A percentile compares a stretch with the other conserved stretches of the same genome.
phyloP scores from a whole-genome alignment of 2,113 vertebrate genomes.

The Brachypteracias leptosomus region DNA sequence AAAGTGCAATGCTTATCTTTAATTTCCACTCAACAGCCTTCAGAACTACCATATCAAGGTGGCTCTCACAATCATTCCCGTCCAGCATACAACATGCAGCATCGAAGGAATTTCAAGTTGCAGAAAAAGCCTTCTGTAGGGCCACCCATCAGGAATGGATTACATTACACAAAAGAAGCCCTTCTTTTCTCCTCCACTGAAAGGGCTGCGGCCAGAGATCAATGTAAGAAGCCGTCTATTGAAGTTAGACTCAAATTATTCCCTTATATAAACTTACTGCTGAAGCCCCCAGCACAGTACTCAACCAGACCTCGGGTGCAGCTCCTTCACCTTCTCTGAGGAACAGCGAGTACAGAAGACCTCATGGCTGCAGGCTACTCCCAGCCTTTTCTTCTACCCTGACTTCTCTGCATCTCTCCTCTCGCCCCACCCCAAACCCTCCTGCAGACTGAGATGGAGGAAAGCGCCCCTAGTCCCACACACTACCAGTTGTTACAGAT shows the following conservation, averaged over 20 bases:
- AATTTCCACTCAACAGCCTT: slow-evolving; percentile 14
- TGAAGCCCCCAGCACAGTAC: not conserved
- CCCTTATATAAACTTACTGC: not conserved
- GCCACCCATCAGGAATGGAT: slow-evolving; percentile 40
- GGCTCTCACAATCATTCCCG: not conserved
- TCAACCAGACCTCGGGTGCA: accelerated
- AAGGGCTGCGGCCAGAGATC: slow-evolving; percentile 20
- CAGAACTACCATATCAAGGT: not conserved
- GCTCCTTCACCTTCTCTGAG: not conserved
- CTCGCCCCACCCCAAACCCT: not conserved
- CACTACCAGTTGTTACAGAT: accelerated
- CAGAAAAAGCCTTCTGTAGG: not conserved
- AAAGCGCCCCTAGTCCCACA: not conserved
- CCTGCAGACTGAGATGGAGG: not conserved
- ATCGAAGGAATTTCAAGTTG: not conserved
- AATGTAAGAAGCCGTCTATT: not conserved
- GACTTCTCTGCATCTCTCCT: not conserved
- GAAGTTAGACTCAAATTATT: slow-evolving; percentile 1
- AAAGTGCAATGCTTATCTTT: slow-evolving; percentile 36
- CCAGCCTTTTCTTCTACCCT: not conserved
- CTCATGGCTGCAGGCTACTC: not conserved
- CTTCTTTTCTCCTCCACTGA: not conserved
- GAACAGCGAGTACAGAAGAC: not conserved
- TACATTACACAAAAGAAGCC: not conserved
- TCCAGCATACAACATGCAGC: not conserved